phyloP scores from a whole-genome alignment of 2,797 vertebrate genomes.

The Pangasius krempfi region DNA sequence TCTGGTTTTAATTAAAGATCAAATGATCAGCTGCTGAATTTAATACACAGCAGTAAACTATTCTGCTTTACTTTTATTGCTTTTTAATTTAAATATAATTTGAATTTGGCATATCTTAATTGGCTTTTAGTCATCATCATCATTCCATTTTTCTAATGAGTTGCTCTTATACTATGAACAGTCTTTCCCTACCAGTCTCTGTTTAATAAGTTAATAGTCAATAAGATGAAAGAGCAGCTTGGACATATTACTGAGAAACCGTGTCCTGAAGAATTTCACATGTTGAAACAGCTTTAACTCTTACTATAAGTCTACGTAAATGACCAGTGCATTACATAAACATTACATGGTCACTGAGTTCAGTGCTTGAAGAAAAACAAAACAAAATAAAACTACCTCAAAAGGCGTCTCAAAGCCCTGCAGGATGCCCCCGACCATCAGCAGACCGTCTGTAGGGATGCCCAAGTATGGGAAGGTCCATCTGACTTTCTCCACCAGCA shows the following conservation, averaged over 20 bases:
- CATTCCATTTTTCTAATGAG: not conserved
- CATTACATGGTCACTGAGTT: not conserved
- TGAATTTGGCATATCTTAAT: not conserved
- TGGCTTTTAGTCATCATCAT: not conserved
- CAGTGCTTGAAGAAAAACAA: not conserved
- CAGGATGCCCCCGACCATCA: constrained; percentile 78
- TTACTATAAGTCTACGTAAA: not conserved
- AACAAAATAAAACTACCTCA: constrained; percentile 65
- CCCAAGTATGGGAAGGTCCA: constrained; percentile 78
- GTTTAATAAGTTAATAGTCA: not conserved
- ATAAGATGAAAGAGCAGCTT: not conserved
- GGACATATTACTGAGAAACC: not conserved
- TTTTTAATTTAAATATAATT: not conserved
- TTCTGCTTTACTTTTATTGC: no score
- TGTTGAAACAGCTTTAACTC: not conserved
- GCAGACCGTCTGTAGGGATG: constrained; percentile 75
- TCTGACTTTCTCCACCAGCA: constrained; percentile 76
- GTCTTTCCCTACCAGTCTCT: not conserved
- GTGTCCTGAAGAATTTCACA: not conserved
- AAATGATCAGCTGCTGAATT: not conserved
- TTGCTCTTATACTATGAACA: not conserved
- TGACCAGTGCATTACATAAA: not conserved
- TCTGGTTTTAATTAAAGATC: not conserved
- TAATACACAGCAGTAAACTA: not conserved
- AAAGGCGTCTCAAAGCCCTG: constrained; percentile 80